Evolutionary conservation across 37 sponge, comb jelly and placozoan species (phyloP).

Genomic region (Haliclona indistincta): DNA sequence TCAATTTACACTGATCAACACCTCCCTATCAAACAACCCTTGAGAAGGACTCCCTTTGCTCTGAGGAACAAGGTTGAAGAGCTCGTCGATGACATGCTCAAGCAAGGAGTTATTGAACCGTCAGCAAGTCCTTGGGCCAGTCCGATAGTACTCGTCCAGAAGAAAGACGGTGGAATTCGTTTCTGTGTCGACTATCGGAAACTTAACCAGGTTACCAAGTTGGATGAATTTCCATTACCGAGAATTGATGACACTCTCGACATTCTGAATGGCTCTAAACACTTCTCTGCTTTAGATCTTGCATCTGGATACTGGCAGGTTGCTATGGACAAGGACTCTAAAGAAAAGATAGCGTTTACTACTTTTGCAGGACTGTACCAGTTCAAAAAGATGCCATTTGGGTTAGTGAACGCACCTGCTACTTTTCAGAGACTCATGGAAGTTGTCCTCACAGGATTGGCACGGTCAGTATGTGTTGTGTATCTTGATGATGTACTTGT

Average conservation of each 20-base stretch:
- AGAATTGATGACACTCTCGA: conserved; percentile 51
- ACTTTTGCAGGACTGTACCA: conserved; percentile 66
- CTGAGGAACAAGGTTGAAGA: conserved; percentile 27
- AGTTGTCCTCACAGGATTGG: conserved; percentile 16
- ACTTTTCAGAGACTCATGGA: conserved; percentile 54
- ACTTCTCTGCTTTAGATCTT: conserved; percentile 63
- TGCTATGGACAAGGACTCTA: conserved; percentile 25
- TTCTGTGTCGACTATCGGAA: conserved; percentile 63
- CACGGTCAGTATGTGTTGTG: conserved; percentile 5
- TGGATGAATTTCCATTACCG: conserved; percentile 70
- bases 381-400: conserved; percentile 69
- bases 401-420: conserved; percentile 51
- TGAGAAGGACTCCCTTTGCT: conserved; percentile 36
- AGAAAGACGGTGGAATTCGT: conserved; percentile 43
- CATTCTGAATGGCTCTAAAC: conserved; percentile 11
- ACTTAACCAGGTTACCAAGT: conserved; percentile 48
- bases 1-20: conserved; percentile 47
- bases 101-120: conserved; percentile 40
- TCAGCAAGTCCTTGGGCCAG: conserved; percentile 63
- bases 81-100: conserved; percentile 40
- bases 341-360: conserved; percentile 67
- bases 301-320: no score
- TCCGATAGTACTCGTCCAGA: conserved; percentile 54
- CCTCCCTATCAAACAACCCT: conserved; percentile 45
- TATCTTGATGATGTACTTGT: conserved; percentile 46